Base-by-base conservation (phyloP, 1,140 invertebrate genomes). In the Monomorium pharaonis region DNA sequence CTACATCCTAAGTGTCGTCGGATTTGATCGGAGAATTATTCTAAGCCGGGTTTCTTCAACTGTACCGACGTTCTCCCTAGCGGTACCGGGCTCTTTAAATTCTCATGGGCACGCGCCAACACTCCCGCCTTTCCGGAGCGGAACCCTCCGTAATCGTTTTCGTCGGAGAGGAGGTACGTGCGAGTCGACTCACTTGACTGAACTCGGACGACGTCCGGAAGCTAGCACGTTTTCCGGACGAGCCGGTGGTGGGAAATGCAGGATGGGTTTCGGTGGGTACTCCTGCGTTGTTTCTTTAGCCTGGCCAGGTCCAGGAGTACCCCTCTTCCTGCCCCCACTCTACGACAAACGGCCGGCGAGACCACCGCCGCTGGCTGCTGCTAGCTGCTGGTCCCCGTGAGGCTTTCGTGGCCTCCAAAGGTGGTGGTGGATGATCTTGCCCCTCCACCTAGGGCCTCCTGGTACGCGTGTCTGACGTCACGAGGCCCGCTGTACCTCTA, bases 221-320 rank as follows among this genome's bases (percentile, higher is more conserved):
- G 89, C 89, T 88, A 54, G 76, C 89, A 92, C 92, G 92, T 93
- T 93, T 94, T 93, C 93, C 93, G 89, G 89, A 92, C 90, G 92
- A 91, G 87, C 84, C 86, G 77, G 92, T 93, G 93, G 93, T 94
- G 93, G 93, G 93, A 94, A 94, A 94, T 93, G 93, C 91, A 86
- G 88, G 89, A 92, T 92, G 92, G 86, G 78, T 87, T 87, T 91
- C 86, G 87, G 83, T 85, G 80, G 80, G 86, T 89, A 74, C 44
- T 37, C 86, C 75, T 56, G 75, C 88, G 86, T 87, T 89, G 80
- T 89, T 89, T 86, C 85, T 87, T 89, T 86, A 83, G 83, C 58
- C 85, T 86, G 78, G 85, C 69, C 85, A 84, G 88, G 86, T 76
- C 85, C 90, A 91, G 90, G 63, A 83, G 85, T 91, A 85, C 86